Base-by-base conservation (phyloP, 2,888 invertebrate genomes). In the Melanostoma scalare region DNA sequence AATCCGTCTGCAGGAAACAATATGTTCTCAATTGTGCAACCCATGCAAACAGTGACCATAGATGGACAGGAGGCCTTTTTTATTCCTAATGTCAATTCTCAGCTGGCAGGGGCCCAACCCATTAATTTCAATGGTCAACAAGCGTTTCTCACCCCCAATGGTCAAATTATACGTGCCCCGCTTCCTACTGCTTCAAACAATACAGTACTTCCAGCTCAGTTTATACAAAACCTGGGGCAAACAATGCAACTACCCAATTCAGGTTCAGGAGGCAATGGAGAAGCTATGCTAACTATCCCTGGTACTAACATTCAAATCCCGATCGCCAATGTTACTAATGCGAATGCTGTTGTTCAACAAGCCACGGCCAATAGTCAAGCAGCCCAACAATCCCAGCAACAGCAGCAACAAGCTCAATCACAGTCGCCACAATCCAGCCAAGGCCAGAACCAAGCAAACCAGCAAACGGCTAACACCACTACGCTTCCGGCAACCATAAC, bases 51-150 rank as follows among this genome's bases (percentile, higher is more conserved):
- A 0, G 96, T 98, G 71, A 97, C 96, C 30, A 95, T 98, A 30
- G 98, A 98, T 90, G 97, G 97, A 0, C 97, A 98, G 89, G 97
- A 98, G 88, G 97, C 97, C 0, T 93, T 98, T 31, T 97, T 97
- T 89, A 97, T 98, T 88, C 97, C 97, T 3, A 95, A 96, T 20
- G 94, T 95, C 85, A 94, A 94, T 86, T 85, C 87, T 1, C 91
- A 91, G 65, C 81, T 91, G 33, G 88, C 90, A 36, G 89, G 90
- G 0, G 91, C 91, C 0, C 94, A 94, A 91, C 92, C 88, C 86
- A 92, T 87, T 89, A 94, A 91, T 89, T 92, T 89, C 91, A 93
- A 89, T 55, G 90, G 91, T 0, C 93, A 93, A 85, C 93, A 93
- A 87, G 90, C 93, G 4, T 93, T 93, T 84, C 91, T 93, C 9